These are phyloP conservation scores for Tigriopus californicus DNA, from an alignment of 2,888 invertebrate species.

Conservation along the genomic window DNA sequence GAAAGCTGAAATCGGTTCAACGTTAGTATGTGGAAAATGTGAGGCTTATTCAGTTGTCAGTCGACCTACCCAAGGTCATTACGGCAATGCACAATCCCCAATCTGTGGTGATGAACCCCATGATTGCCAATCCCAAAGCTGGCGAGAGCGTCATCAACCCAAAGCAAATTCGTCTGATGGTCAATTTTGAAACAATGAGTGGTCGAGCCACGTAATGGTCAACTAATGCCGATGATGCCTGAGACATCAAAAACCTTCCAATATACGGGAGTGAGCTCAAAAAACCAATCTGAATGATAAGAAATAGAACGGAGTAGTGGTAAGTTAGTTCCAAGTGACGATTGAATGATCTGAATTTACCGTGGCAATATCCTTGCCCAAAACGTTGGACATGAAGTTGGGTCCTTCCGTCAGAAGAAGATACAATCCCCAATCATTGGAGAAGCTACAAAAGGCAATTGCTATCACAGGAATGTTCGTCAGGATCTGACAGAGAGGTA, in stretches of 20 bases:
- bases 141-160: background rate
- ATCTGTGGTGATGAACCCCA: background rate
- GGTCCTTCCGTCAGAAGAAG: background rate
- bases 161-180: background rate
- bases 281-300: background rate
- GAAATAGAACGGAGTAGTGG: background rate
- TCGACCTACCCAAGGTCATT: background rate
- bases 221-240: too few species aligned
- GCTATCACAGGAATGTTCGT: background rate
- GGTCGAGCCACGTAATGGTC: too few species aligned
- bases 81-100: background rate
- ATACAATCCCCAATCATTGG: background rate
- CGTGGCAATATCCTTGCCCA: background rate
- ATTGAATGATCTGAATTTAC: background rate
- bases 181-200: too few species aligned
- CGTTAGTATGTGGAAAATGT: background rate
- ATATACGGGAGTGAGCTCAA: background rate
- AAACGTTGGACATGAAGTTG: background rate
- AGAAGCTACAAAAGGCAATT: background rate
- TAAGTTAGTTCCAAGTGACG: background rate
- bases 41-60: background rate
- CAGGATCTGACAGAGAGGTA: background rate
- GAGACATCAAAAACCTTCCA: background rate
- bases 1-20: too few species aligned
- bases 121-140: background rate